These are phyloP conservation scores for Microcebus griseorufus DNA, from an alignment of 2,113 vertebrate genomes.

Conservation along the genomic window DNA sequence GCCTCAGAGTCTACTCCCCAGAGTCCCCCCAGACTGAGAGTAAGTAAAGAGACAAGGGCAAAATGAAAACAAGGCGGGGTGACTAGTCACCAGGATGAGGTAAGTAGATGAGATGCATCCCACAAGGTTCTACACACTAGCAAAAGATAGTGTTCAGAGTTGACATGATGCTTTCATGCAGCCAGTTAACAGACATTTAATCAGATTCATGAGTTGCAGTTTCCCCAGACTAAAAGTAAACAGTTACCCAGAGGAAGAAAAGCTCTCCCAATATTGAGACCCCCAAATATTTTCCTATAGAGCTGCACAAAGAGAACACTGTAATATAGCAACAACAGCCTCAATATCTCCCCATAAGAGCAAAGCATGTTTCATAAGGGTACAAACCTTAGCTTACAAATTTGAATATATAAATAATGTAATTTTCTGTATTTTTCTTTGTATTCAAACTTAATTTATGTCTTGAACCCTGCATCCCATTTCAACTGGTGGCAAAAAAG, in stretches of 20 bases:
- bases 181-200: background rate
- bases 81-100: background rate
- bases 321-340: background rate
- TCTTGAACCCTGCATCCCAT: background rate
- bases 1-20: background rate
- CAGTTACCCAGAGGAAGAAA: slow-evolving; percentile 16
- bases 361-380: background rate
- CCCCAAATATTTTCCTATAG: background rate
- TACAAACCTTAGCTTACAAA: background rate
- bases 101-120: background rate
- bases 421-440: background rate
- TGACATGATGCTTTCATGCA: background rate
- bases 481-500: background rate
- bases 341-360: too few species aligned
- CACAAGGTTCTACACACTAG: background rate
- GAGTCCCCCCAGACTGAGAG: background rate
- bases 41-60: background rate
- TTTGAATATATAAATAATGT: background rate
- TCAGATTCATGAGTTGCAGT: background rate
- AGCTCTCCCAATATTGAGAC: background rate
- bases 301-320: background rate
- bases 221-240: slow-evolving; percentile 17
- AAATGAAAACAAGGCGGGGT: background rate
- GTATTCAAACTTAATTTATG: background rate
- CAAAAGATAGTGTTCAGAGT: background rate